Evolutionary conservation across 2,797 vertebrate species (phyloP), one percentile per base, ranked within the genome.

Genomic region (Lepus oiostolus): DNA sequence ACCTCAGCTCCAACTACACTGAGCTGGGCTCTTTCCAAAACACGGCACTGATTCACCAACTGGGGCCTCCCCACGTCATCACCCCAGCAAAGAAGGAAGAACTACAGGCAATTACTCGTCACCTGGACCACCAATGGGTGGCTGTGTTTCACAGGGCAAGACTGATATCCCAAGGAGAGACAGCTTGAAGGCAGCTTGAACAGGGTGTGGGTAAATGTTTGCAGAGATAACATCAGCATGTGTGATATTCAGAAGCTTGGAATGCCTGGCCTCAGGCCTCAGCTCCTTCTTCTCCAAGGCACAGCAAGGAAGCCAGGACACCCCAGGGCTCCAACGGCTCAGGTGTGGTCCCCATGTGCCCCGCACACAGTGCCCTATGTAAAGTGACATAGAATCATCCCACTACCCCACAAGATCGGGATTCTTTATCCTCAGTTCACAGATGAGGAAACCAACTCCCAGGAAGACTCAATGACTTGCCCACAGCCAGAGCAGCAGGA

Each of bases 281-380:
- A 8, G 74, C 21, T n/a, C 10, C 24, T 68, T 26, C 30, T 85
- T 5, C 24, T 0, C 1, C 0, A 24, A 0, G n/a, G 38, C 21
- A 26, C 50, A 32, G 21, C 26, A 26, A 52, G 74, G 54, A 19
- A 54, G n/a, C 3, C 1, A 0, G 38, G 7, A 19, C 4, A 30
- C 17, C 42, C 8, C 28, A 2, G 52, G 19, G 42, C 2, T 35
- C 7, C 52, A 7, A 35, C 13, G 13, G n/a, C 6, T 38, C 77
- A 10, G 38, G 26, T 42, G 21, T 14, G 60, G 14, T 2, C 30
- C 3, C 47, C 26, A 10, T 1, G 10, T 12, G 19, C 35, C 63
- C 71, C 38, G 24, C 32, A 28, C 16, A 0, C 12, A 24, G 28
- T 3, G 0, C 50, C 65, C 83, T 19, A 13, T 2, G 7, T 4